Evolutionary conservation across 1,140 invertebrate species (phyloP).

Genomic region (Copidosoma floridanum): DNA sequence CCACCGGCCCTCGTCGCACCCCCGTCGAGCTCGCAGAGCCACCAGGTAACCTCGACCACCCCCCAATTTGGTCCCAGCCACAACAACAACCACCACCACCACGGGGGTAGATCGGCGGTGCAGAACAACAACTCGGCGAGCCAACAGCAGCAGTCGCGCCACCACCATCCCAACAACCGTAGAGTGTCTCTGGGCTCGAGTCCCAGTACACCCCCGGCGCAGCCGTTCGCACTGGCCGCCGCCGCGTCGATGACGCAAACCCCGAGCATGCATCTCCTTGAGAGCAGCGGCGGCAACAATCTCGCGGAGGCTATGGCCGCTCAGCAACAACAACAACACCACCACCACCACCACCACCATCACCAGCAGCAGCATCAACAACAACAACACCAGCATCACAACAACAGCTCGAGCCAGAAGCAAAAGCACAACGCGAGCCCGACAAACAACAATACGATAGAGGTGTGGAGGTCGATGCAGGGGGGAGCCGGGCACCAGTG

Average conservation of each 20-base stretch:
- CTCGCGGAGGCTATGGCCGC: constrained; percentile 45
- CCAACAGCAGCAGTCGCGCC: constrained; percentile 23
- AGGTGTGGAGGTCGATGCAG: constrained; percentile 51
- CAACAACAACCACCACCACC: too few relatives aligned
- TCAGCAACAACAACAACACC: constrained; percentile 33
- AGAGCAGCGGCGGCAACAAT: constrained; percentile 46
- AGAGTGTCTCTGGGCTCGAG: constrained; percentile 35
- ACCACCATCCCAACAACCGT: constrained; percentile 24
- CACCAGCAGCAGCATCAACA: constrained; percentile 35
- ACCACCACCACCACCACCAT: constrained; percentile 30
- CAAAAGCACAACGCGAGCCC: constrained; percentile 51
- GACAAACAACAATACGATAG: constrained; percentile 55
- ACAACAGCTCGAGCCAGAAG: constrained; percentile 42
- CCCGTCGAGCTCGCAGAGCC: constrained; percentile 33
- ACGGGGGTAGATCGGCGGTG: not conserved
- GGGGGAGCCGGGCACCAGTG: constrained; percentile 44
- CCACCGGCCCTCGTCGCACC: constrained; percentile 40
- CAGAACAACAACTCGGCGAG: not conserved
- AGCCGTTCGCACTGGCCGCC: constrained; percentile 37
- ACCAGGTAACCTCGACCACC: constrained; percentile 8
- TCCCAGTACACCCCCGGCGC: constrained; percentile 37
- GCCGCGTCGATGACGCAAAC: constrained; percentile 53
- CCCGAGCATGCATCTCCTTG: constrained; percentile 54
- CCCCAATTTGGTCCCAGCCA: not conserved
- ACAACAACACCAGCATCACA: constrained; percentile 34